Percentiles rank a stretch among this genome's conserved stretches.
Evolutionary conservation across 1,140 invertebrate species (phyloP).

Genomic region (Bombus superbus): DNA sequence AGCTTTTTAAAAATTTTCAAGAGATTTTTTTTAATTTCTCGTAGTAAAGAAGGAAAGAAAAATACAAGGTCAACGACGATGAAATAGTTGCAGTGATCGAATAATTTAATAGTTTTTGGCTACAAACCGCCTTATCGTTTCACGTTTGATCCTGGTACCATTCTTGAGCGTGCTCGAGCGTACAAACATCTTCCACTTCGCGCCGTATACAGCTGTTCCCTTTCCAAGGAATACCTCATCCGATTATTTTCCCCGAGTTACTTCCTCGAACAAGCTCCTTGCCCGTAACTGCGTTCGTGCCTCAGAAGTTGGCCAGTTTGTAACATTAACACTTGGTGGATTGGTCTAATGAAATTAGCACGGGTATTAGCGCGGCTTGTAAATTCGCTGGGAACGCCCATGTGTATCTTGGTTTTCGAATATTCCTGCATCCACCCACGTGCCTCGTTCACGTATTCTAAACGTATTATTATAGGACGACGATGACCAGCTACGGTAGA

Average conservation of each 20-base stretch:
- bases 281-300: neutral
- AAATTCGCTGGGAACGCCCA: no score
- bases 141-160: neutral
- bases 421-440: neutral
- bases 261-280: neutral
- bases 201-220: neutral
- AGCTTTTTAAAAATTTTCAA: no score
- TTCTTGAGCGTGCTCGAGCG: neutral
- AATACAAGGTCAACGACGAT: no score
- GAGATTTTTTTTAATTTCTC: no score
- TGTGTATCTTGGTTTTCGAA: neutral
- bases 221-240: conserved; percentile 13
- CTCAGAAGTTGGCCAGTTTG: conserved; percentile 23
- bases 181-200: neutral
- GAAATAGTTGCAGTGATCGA: no score
- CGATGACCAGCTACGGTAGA: no score
- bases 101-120: neutral
- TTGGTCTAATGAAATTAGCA: conserved; percentile 28
- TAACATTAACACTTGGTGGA: neutral
- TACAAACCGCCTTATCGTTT: neutral
- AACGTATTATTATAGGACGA: neutral
- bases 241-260: conserved; percentile 30
- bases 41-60: no score
- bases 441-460: neutral
- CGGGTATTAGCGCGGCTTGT: neutral